Conservation (phyloP, 2,888 invertebrate genomes). For the Cephus rjabovi region DNA sequence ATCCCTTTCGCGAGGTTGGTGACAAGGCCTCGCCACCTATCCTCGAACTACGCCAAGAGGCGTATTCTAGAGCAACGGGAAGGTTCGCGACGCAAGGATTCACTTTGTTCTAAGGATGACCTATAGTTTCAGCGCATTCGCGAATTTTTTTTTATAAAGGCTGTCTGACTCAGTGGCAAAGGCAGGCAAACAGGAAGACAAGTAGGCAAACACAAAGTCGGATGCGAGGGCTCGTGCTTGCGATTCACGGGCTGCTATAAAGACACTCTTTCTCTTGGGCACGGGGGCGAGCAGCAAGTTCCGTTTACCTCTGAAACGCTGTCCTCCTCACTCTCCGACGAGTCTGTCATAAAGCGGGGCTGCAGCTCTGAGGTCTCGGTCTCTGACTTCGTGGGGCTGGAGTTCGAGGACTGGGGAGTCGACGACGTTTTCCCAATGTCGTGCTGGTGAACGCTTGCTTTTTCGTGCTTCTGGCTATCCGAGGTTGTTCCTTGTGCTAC, state of each 20-base stretch:
- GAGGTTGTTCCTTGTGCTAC: conserved; percentile 81
- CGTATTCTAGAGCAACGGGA: not conserved
- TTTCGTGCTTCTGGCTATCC: conserved; percentile 78
- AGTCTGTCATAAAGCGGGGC: conserved; percentile 91
- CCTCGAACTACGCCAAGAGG: not conserved
- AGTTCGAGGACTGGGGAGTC: conserved; percentile 87
- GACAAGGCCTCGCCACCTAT: not conserved
- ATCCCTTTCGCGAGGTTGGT: not conserved
- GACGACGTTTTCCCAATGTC: conserved; percentile 68
- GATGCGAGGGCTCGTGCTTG: not conserved
- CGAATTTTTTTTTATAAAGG: not conserved
- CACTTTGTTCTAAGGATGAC: not conserved
- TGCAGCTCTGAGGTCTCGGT: conserved; percentile 88
- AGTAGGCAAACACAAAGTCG: not conserved
- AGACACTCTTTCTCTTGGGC: not conserved
- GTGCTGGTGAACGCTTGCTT: conserved; percentile 72
- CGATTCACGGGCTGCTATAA: not conserved
- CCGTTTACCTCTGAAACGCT: conserved; percentile 92
- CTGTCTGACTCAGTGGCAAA: not conserved
- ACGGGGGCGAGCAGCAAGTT: not conserved
- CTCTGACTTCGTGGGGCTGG: conserved; percentile 82
- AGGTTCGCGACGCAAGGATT: conserved; percentile 10
- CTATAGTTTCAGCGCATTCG: not conserved
- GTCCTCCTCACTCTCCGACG: conserved; percentile 96
- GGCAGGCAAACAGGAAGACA: not conserved